Conservation (phyloP, 2,888 invertebrate genomes). For the Mylabris sibirica region DNA sequence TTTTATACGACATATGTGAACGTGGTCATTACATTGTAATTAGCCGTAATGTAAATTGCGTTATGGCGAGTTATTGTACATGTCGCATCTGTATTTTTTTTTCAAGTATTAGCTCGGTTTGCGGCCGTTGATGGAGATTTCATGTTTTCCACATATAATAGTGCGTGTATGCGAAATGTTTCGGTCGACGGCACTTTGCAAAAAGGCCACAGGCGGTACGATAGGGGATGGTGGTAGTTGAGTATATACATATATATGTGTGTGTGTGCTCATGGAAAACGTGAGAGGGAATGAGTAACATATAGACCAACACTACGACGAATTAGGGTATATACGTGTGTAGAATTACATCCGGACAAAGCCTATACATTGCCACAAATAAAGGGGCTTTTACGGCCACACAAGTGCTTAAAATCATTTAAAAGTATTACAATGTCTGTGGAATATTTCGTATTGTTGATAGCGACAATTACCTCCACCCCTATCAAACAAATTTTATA, state of each 20-base stretch:
- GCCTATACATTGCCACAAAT: slow-evolving; percentile 40
- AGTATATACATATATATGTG: too few species aligned
- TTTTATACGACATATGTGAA: not conserved
- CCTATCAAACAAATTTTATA: not conserved
- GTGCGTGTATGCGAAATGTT: slow-evolving; percentile 48
- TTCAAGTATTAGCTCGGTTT: slow-evolving; percentile 32
- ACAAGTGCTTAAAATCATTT: slow-evolving; percentile 42
- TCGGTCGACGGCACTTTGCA: slow-evolving; percentile 45
- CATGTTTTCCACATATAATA: slow-evolving; percentile 51
- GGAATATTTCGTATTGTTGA: slow-evolving; percentile 19
- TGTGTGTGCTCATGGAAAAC: slow-evolving; percentile 12
- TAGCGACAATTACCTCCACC: not conserved
- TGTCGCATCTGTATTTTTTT: slow-evolving; percentile 44
- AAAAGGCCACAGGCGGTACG: slow-evolving; percentile 36
- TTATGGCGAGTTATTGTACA: slow-evolving; percentile 42
- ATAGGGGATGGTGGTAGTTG: not conserved
- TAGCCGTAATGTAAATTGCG: slow-evolving; percentile 39
- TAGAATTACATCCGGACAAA: slow-evolving; percentile 41
- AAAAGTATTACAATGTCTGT: slow-evolving; percentile 34
- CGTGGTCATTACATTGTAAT: not conserved
- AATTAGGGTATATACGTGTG: slow-evolving; percentile 38
- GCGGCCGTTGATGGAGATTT: slow-evolving; percentile 50
- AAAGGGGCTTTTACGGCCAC: slow-evolving; percentile 37
- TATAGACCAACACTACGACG: slow-evolving; percentile 3
- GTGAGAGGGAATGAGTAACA: slow-evolving; percentile 16